Conservation (phyloP, 1,140 invertebrate species). For the Lamellibrachia luymesi region DNA sequence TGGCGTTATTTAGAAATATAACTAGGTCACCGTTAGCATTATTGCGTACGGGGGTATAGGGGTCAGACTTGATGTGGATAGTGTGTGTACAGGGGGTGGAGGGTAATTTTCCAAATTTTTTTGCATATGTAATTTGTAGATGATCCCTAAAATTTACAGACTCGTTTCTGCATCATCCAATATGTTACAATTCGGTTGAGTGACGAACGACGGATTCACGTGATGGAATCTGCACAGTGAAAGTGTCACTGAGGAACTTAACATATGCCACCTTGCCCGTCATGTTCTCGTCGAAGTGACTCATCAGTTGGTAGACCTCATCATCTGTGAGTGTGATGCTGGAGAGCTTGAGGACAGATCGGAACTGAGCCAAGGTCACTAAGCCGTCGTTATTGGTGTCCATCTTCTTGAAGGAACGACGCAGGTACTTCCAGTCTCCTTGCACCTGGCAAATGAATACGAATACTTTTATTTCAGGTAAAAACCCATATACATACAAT, state of each 20-base stretch:
- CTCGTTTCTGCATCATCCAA: neutral
- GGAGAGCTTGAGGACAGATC: constrained; percentile 50
- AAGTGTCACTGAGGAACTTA: constrained; percentile 53
- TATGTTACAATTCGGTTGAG: neutral
- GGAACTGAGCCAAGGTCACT: constrained; percentile 51
- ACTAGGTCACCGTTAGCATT: too few relatives aligned
- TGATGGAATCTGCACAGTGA: constrained; percentile 29
- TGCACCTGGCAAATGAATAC: constrained; percentile 39
- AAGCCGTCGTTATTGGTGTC: constrained; percentile 47
- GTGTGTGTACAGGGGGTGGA: neutral
- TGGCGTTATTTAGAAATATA: too few relatives aligned
- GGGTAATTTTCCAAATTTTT: neutral
- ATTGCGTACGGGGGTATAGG: too few relatives aligned
- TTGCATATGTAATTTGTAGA: neutral
- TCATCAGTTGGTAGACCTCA: constrained; percentile 53
- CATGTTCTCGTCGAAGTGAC: constrained; percentile 50
- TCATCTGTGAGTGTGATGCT: constrained; percentile 54
- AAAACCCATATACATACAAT: too few relatives aligned
- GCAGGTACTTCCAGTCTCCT: constrained; percentile 54
- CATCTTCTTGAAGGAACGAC: constrained; percentile 53
- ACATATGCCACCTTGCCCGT: constrained; percentile 51
- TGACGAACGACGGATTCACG: neutral
- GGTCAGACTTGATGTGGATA: neutral
- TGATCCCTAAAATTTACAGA: neutral
- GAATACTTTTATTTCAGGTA: neutral